Conservation (phyloP, 2,888 invertebrate species). For the Folsomia manolachei region DNA sequence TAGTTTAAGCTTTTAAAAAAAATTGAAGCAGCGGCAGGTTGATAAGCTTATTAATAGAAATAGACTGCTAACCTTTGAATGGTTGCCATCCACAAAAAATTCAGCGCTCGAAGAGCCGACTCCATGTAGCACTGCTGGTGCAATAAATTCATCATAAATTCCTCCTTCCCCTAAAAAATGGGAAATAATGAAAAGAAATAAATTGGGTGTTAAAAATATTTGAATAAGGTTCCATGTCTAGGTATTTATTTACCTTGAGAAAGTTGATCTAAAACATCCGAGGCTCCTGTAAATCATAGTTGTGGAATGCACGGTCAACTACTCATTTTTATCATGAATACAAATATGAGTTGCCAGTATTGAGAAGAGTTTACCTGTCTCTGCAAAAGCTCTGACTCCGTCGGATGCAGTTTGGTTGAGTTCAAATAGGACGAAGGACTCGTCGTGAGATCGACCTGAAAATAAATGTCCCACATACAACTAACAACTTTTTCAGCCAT, state of each 20-base stretch:
- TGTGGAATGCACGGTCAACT: too few species aligned
- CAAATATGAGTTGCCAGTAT: too few species aligned
- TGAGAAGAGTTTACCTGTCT: too few species aligned
- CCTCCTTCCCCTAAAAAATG: conserved; percentile 70
- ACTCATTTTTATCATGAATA: too few species aligned
- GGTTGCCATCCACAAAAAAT: conserved; percentile 87
- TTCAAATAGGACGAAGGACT: conserved; percentile 75
- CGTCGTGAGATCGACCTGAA: conserved; percentile 83
- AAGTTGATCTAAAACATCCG: conserved; percentile 69
- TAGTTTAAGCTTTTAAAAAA: too few species aligned
- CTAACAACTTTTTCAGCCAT: not conserved
- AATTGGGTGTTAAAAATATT: too few species aligned
- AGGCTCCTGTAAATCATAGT: too few species aligned
- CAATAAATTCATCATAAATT: conserved; percentile 77
- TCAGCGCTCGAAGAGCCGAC: conserved; percentile 73
- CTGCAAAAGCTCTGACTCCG: conserved; percentile 79
- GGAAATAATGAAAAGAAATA: too few species aligned
- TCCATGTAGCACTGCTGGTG: conserved; percentile 60
- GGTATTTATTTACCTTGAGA: too few species aligned
- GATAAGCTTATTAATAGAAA: too few species aligned
- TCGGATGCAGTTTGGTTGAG: conserved; percentile 72
- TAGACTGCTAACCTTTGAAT: conserved; percentile 77
- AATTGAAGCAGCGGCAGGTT: too few species aligned
- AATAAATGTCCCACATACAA: not conserved
- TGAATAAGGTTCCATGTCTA: too few species aligned